Evolutionary conservation across 1,140 invertebrate species (phyloP).

Genomic region (Drosophila malerkotliana): DNA sequence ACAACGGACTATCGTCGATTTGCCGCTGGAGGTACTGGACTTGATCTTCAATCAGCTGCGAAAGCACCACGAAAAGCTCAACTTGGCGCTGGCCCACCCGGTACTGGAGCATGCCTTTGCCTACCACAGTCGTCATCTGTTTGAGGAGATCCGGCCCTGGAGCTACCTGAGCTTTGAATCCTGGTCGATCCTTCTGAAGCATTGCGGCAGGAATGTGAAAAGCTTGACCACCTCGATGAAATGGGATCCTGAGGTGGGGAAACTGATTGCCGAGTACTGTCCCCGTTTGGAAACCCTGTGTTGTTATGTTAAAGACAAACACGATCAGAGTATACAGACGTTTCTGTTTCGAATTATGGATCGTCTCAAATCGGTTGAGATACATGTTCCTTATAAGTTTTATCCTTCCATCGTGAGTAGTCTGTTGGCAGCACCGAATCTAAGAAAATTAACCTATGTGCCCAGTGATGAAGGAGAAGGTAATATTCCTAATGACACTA

Average conservation of each 20-base stretch:
- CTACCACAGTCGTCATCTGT: not conserved
- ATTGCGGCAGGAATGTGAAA: not conserved
- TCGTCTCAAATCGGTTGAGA: not conserved
- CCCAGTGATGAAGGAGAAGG: not conserved
- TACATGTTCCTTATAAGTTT: not conserved
- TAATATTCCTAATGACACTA: not conserved
- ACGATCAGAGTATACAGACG: not conserved
- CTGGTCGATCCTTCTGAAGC: not conserved
- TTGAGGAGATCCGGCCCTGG: not conserved
- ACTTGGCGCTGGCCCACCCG: not conserved
- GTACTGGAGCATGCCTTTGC: slow-evolving; percentile 7
- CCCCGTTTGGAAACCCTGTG: not conserved
- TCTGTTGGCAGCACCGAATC: not conserved
- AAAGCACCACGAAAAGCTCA: not conserved
- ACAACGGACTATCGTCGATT: not conserved
- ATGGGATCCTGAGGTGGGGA: not conserved
- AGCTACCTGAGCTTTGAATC: not conserved
- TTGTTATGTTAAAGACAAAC: not conserved
- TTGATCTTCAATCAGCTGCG: slow-evolving; percentile 7
- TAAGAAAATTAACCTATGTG: not conserved
- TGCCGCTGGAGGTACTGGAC: slow-evolving; percentile 24
- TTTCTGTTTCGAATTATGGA: not conserved
- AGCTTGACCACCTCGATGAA: not conserved
- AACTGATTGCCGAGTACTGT: not conserved
- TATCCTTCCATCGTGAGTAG: not conserved